These are phyloP conservation scores for Cervus canadensis DNA, from an alignment of 2,113 vertebrate genomes.

Conservation along the genomic window DNA sequence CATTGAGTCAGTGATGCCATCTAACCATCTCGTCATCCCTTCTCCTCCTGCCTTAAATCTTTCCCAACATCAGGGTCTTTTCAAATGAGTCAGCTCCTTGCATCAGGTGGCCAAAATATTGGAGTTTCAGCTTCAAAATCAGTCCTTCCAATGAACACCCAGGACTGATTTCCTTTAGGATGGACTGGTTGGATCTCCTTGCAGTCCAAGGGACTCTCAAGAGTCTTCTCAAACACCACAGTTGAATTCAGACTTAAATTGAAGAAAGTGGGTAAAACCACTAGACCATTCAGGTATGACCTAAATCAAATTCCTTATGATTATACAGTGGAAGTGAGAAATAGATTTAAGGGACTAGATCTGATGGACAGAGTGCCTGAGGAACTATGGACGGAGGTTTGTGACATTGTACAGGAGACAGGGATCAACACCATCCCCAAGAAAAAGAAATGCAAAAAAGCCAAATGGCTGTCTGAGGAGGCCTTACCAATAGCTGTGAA, in stretches of 20 bases:
- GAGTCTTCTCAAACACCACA: background rate
- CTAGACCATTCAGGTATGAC: background rate
- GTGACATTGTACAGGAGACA: background rate
- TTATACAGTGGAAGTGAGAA: background rate
- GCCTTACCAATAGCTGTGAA: background rate
- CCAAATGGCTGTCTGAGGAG: background rate
- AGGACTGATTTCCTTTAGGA: background rate
- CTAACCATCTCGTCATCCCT: background rate
- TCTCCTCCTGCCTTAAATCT: background rate
- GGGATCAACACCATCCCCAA: background rate
- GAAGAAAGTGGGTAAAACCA: background rate
- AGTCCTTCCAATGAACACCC: background rate
- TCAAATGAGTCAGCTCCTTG: background rate
- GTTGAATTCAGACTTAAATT: background rate
- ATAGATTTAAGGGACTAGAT: background rate
- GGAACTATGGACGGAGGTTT: rapidly evolving
- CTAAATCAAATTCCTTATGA: background rate
- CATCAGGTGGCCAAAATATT: background rate
- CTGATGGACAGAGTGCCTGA: background rate
- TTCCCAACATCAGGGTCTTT: too few relatives aligned
- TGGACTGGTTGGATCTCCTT: background rate
- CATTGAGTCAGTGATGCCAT: background rate
- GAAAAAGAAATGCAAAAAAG: background rate
- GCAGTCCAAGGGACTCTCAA: background rate
- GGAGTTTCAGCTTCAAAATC: background rate